Evolutionary conservation across 2,113 vertebrate species (phyloP).

Genomic region (Etia nguti): DNA sequence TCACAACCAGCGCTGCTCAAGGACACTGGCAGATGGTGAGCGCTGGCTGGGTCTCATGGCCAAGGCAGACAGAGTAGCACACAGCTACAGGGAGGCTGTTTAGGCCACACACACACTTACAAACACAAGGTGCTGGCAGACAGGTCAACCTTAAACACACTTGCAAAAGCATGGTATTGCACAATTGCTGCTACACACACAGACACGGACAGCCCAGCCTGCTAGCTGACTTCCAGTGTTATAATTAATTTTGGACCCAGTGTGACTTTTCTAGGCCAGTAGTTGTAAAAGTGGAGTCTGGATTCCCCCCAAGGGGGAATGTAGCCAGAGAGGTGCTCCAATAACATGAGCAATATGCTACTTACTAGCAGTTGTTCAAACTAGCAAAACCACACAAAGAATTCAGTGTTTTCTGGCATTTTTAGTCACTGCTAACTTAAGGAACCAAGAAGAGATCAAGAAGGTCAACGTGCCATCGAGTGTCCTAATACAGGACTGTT

Average conservation of each 20-base stretch:
- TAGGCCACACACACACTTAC: background rate
- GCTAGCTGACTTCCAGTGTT: background rate
- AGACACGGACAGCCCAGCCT: background rate
- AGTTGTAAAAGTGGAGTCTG: background rate
- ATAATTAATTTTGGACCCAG: constrained; percentile 8
- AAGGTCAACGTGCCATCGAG: background rate
- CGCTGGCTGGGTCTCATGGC: constrained; percentile 5
- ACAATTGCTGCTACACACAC: background rate
- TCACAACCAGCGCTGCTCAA: background rate
- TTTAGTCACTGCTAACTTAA: background rate
- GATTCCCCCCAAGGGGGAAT: background rate
- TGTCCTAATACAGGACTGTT: background rate
- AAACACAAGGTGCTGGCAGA: constrained; percentile 26
- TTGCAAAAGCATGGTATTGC: background rate
- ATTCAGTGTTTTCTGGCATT: background rate
- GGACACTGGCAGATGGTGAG: constrained; percentile 49
- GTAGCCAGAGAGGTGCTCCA: background rate
- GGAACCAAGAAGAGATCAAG: background rate
- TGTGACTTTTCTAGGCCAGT: constrained; percentile 49
- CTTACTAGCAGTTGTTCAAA: background rate
- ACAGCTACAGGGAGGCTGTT: constrained; percentile 1
- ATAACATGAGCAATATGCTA: background rate
- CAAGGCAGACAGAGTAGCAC: background rate
- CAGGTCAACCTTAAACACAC: constrained; percentile 31
- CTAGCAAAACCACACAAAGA: background rate